Evolutionary conservation across 2,113 vertebrate species (phyloP).

Genomic region (Nothoprocta perdicaria): DNA sequence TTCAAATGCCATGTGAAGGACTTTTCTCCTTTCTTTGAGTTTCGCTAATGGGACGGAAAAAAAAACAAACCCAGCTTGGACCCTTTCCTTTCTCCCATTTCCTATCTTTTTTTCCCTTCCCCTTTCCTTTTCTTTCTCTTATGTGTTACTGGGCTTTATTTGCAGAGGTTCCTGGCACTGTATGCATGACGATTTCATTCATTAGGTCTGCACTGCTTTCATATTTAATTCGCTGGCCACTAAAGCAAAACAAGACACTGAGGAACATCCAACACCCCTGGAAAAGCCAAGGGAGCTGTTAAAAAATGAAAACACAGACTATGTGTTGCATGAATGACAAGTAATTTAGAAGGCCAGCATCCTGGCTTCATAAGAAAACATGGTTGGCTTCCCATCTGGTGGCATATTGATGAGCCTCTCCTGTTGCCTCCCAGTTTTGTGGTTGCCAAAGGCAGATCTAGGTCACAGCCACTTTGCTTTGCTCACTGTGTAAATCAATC

Average conservation of each 20-base stretch:
- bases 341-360: not conserved
- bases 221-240: not conserved
- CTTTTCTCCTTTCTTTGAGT: not conserved
- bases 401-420: not conserved
- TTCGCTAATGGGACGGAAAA: not conserved
- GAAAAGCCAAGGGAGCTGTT: not conserved
- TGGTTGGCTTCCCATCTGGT: not conserved
- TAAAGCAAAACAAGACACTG: not conserved
- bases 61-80: not conserved
- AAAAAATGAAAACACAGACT: not conserved
- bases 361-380: not conserved
- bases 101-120: not conserved
- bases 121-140: not conserved
- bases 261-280: not conserved
- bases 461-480: conserved; percentile 1
- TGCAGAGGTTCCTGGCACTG: not conserved
- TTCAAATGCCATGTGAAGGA: not conserved
- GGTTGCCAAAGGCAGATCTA: not conserved
- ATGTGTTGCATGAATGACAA: not conserved
- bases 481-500: not conserved
- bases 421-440: not conserved
- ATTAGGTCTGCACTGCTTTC: not conserved
- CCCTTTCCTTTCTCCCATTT: not conserved
- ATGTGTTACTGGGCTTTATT: not conserved
- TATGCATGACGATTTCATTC: not conserved